Evolutionary conservation across 2,797 vertebrate species (phyloP), one percentile per base, ranked within the genome.

Genomic region (Helarctos malayanus): DNA sequence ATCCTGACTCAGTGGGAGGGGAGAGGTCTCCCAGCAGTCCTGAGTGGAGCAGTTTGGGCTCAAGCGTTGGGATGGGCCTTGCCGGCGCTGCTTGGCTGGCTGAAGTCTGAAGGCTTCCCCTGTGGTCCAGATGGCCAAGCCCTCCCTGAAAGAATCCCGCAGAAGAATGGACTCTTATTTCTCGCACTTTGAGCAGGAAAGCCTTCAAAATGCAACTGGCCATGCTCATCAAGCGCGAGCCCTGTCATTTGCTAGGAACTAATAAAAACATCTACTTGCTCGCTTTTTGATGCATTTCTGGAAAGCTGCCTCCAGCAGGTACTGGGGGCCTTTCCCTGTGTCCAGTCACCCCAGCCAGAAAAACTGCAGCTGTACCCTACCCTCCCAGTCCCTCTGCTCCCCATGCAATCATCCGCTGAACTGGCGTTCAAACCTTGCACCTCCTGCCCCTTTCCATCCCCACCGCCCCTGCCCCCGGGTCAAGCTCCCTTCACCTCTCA

Each of bases 1-100:
- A 98, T 99, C 98, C 96, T 92, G 27, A 97, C 98, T 98, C 98
- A 96, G 97, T 97, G 98, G 97, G 97, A 98, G 97, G 93, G 96
- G 94, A 96, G 98, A 98, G 97, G 97, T 96, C 97, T 98, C 98
- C 95, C 96, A 98, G 95, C 79, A 95, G 96, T 96, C 97, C 98
- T 96, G 90, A 98, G 97, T 88, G 95, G 80, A 97, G 97, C 94
- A 96, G 91, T 98, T 95, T 98, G 98, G 98, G 98, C 95, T 96
- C 91, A 94, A 71, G 93, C 96, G 94, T 93, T 73, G 56, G 97
- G 89, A 92, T 97, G 45, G 97, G 71, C 96, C 92, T 98, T 96
- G 81, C 93, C 97, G 71, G 86, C 73, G 90, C 63, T 96, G 71
- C 47, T 4, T 23, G 95, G 89, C 82, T 94, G 83, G 93, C 98